Conservation (phyloP, 2,888 invertebrate genomes). For the Orchesellides sinensis region DNA sequence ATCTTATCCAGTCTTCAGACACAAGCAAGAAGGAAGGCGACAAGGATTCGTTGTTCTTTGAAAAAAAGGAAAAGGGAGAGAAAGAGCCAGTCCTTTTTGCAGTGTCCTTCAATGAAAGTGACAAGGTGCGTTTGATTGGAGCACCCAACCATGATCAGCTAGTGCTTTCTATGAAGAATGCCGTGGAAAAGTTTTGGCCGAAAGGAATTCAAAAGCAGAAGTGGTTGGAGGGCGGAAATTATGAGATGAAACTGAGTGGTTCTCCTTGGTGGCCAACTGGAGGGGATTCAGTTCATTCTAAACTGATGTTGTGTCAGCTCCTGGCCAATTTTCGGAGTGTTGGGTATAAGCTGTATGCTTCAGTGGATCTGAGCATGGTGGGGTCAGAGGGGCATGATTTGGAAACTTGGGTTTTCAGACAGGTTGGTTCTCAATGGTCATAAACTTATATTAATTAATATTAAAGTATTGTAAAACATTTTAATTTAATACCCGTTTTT, state of each 20-base stretch:
- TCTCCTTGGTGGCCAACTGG: slow-evolving; percentile 48
- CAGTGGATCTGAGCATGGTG: slow-evolving; percentile 40
- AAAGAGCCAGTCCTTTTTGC: no score
- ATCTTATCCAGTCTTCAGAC: slow-evolving; percentile 59
- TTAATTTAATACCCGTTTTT: no score
- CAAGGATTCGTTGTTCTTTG: slow-evolving; percentile 68
- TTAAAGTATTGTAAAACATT: no score
- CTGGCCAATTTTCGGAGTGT: slow-evolving; percentile 38
- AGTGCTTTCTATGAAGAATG: slow-evolving; percentile 27
- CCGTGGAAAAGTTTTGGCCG: slow-evolving; percentile 20
- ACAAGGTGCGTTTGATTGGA: slow-evolving; percentile 57
- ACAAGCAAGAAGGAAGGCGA: slow-evolving; percentile 58
- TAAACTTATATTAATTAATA: no score
- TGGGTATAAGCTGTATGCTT: slow-evolving; percentile 54
- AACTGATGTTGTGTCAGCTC: slow-evolving; percentile 42
- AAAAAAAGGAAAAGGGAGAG: no score
- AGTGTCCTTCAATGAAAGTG: slow-evolving; percentile 49
- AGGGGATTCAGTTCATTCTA: slow-evolving; percentile 17
- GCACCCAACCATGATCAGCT: slow-evolving; percentile 55
- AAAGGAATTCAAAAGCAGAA: slow-evolving; percentile 42
- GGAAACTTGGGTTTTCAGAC: slow-evolving; percentile 53
- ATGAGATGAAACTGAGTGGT: slow-evolving; percentile 53
- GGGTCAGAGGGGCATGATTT: slow-evolving; percentile 32
- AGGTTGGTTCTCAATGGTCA: no score
- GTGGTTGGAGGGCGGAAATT: slow-evolving; percentile 5